Evolutionary conservation across 1,140 invertebrate genomes (phyloP), one percentile per base, ranked within the genome.

Genomic region (Planococcus citri): DNA sequence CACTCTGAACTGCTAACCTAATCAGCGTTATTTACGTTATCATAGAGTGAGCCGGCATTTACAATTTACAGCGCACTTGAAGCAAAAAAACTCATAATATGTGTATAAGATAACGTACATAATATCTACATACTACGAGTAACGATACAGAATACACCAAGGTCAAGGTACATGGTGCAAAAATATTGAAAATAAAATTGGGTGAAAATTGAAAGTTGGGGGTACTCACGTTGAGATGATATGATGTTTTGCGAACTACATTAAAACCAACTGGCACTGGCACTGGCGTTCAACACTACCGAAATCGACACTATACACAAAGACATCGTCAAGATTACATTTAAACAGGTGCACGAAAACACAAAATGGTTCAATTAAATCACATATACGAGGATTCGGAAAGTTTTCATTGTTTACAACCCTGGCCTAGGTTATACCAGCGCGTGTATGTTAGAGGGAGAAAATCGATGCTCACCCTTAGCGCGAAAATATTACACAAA

Each of bases 281-380:
- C 4, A 51, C 41, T 20, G 41, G 41, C 41, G 41, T 17, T 33
- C 17, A 51, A 51, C 41, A 51, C 41, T 51, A 3, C 41, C n/a
- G n/a, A n/a, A n/a, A 51, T n/a, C 41, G 41, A 51, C 41, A 17
- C 29, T 17, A 20, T 17, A 51, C 41, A 51, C 4, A 51, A 17
- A 51, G 6, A 51, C n/a, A 51, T 4, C 41, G 17, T 51, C 41
- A n/a, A 51, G 41, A 51, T 51, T 9, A 51, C 41, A 51, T 51
- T 51, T 51, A 51, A 51, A 51, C 41, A 51, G 41, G 41, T 51
- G 41, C 41, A 51, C 41, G 17, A 51, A 51, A 51, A 51, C n/a
- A n/a, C n/a, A n/a, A 51, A 51, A 51, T 51, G 29, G 29, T 33
- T 33, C 4, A 33, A 33, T 33, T 33, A 51, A 51, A 17, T 51